Base-by-base conservation (phyloP, 1,140 invertebrate genomes). In the Drosophila pseudoobscura region DNA sequence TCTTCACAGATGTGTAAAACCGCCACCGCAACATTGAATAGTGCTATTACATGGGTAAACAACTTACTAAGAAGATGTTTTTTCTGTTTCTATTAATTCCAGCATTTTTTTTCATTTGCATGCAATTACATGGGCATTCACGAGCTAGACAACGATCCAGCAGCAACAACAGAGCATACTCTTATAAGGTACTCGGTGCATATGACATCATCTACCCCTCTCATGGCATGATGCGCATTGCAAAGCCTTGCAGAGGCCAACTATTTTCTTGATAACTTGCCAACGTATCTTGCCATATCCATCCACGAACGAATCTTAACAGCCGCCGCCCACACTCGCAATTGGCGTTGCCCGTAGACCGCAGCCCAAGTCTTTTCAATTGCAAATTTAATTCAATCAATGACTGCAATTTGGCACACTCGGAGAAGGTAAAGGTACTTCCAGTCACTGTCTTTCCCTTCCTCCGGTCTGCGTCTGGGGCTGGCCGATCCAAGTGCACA, bases 331-430 rank as follows among this genome's bases (percentile, higher is more conserved):
- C 35, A 15, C 64, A 55, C 47, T 17, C 55, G 31, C 39, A 52
- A 78, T 69, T 77, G 80, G 57, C 58, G 29, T 57, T 57, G 62
- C 71, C 78, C 51, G 35, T 57, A 50, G 20, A 1, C 20, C 2
- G 20, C 20, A 50, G 53, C 41, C 7, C 45, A 29, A 58, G 69
- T 69, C 63, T 87, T 88, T 88, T 89, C 84, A 83, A 88, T 88
- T 88, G 83, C 83, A 88, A 88, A 88, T 88, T 88, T 87, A 88
- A 88, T 88, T 88, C 83, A 88, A 88, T 88, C 84, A 88, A 83
- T 88, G 83, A 68, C 83, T 88, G 72, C 83, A 88, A 88, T 88
- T 88, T 88, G 83, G 84, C 84, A 76, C 79, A 83, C 83, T 79
- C 73, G 46, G 20, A 44, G 41, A 39, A 41, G 20, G 57, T 13